Base-by-base conservation (phyloP, 2,797 vertebrate genomes). In the Crenichthys baileyi region DNA sequence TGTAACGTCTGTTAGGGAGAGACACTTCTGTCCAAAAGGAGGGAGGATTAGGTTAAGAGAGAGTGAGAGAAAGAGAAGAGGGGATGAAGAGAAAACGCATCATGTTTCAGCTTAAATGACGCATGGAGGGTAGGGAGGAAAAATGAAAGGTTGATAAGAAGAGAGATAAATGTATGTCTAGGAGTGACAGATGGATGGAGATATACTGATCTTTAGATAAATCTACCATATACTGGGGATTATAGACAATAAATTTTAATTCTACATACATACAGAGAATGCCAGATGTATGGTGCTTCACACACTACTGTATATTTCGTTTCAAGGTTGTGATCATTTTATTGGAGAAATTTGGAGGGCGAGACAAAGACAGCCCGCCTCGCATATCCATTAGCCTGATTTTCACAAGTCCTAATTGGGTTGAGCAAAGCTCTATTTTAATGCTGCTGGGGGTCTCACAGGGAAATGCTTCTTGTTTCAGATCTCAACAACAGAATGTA, bases 361-460 rank as follows among this genome's bases (percentile, higher is more conserved):
- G 58, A 83, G 65, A 84, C 85, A 85, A 85, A 90, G 90, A 70
- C 83, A 60, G 55, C 36, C 72, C 81, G 79, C 72, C 84, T 81
- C 83, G 67, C 80, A 86, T 88, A 88, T 89, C 89, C 90, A 92
- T 93, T 91, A 93, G 82, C 88, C 89, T 92, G 85, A 88, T 90
- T 93, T 90, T 84, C 82, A 84, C 71, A 73, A 41, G 41, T 81
- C 73, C 72, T 78, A 90, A 90, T 78, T 87, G 83, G 83, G 90
- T 83, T 91, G 88, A 90, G 78, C 77, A 79, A 89, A 90, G 83
- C 83, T 83, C 88, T 72, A 76, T 86, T 89, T 88, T 85, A 84
- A 90, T 81, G 86, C 79, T 77, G 82, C 67, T 0, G 55, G 86
- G 61, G 56, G 84, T 88, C 88, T 87, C 87, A 36, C 9, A 84